Conservation (phyloP, 2,113 vertebrate species). For the Grammomys dolichurus region DNA sequence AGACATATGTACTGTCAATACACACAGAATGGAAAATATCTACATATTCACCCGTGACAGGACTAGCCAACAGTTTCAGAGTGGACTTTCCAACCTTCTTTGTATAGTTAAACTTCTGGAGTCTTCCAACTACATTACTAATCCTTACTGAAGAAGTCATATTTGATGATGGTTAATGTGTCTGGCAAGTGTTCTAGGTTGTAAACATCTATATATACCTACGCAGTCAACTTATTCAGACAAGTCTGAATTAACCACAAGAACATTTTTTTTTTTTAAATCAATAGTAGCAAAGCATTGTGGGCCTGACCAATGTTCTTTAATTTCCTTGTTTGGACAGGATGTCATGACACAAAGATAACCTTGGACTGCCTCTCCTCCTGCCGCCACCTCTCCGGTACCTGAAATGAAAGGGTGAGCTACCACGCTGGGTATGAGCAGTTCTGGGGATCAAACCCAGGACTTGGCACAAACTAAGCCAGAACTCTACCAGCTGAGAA, state of each 20-base stretch:
- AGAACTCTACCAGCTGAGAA: no score
- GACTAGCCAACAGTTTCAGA: not conserved
- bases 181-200: constrained; percentile 55
- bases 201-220: constrained; percentile 80
- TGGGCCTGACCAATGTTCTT: not conserved
- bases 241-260: constrained; percentile 51
- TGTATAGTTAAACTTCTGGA: constrained; percentile 28
- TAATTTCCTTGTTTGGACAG: not conserved
- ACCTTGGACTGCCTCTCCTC: not conserved
- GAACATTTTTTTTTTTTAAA: constrained; percentile 34
- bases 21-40: not conserved
- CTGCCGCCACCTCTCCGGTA: no score
- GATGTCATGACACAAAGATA: not conserved
- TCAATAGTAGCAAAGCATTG: constrained; percentile 26
- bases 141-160: constrained; percentile 67
- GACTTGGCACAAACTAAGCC: not conserved
- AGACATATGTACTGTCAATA: rapidly evolving
- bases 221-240: constrained; percentile 65
- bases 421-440: no score
- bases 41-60: not conserved
- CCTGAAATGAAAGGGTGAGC: not conserved
- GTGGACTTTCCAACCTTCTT: not conserved
- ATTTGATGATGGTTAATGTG: constrained; percentile 72
- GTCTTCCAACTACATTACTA: constrained; percentile 69
- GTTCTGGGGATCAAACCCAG: not conserved